Evolutionary conservation across 2,797 vertebrate species (phyloP), one percentile per base, ranked within the genome.

Genomic region (Parambassis ranga): DNA sequence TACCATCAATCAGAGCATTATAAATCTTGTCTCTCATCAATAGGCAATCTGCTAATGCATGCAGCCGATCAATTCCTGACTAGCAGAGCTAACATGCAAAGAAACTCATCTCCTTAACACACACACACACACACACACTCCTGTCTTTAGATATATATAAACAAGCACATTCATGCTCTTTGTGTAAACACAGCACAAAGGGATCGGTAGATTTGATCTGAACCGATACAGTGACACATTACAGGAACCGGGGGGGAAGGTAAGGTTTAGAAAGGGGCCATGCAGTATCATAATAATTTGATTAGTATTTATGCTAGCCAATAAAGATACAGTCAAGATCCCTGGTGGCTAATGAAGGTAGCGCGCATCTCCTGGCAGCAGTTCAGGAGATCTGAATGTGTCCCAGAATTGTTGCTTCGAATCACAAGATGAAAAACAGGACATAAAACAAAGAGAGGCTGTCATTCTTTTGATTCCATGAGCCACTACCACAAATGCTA

Each of bases 31-130:
- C 67, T 56, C 87, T 92, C 91, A 93, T 94, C 92, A 92, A 94
- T 92, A 92, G 83, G 84, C 90, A 94, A 93, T 94, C 91, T 88
- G 84, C 91, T 94, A 93, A 94, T 93, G 92, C 87, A 90, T 84
- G 78, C 75, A 15, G 66, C 73, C 61, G 82, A 92, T 94, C 91
- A 91, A 92, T 93, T 90, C 83, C 84, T 85, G 82, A 87, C 77
- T 50, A 70, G 81, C 76, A 48, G 71, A 71, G 85, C 76, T 81
- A 76, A 86, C 81, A 83, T 66, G 80, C 67, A 66, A 67, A 83
- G 64, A 77, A 71, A 80, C 85, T 82, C 78, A 71, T 83, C 65
- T 82, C 80, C 67, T 62, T 75, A 47, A 42, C 46, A 33, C 51
- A 6, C 27, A 4, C 33, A 23, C 16, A 28, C 16, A 18, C 26